These are phyloP conservation scores for Drosophila mulleri DNA, from an alignment of 2,888 invertebrate species.

Conservation along the genomic window DNA sequence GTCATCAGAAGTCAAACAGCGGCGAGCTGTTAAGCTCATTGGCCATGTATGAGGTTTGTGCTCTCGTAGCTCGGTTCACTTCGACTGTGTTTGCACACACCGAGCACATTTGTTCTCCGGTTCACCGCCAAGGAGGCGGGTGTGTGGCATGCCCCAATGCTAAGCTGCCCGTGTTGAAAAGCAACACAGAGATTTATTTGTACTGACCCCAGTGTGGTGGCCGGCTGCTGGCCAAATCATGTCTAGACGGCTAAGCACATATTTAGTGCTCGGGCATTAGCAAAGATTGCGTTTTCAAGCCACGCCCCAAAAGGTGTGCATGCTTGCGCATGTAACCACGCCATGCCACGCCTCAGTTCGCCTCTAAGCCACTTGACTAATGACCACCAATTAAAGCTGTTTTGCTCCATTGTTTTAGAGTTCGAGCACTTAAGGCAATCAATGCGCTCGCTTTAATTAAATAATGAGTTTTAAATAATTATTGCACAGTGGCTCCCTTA, in stretches of 20 bases:
- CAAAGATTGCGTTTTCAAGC: neutral
- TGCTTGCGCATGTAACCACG: neutral
- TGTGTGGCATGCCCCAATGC: neutral
- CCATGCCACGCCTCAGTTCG: neutral
- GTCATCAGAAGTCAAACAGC: slow-evolving; percentile 64
- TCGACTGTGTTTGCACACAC: slow-evolving; percentile 52
- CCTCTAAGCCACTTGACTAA: slow-evolving; percentile 26
- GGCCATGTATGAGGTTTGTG: slow-evolving; percentile 62
- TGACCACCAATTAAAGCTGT: slow-evolving; percentile 54
- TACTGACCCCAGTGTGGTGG: slow-evolving; percentile 22
- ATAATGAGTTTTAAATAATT: slow-evolving; percentile 44
- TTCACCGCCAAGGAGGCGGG: slow-evolving; percentile 31
- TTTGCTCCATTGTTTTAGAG: slow-evolving; percentile 24
- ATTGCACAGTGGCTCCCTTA: slow-evolving; percentile 13
- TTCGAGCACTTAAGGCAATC: slow-evolving; percentile 28
- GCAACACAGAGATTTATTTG: slow-evolving; percentile 73
- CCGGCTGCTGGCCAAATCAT: slow-evolving; percentile 57
- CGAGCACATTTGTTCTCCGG: slow-evolving; percentile 66
- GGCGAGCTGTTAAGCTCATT: slow-evolving; percentile 69
- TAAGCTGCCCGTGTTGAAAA: slow-evolving; percentile 50
- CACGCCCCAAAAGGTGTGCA: slow-evolving; percentile 8
- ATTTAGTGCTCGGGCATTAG: slow-evolving; percentile 35
- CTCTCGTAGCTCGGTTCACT: slow-evolving; percentile 19
- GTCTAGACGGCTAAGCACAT: slow-evolving; percentile 71
- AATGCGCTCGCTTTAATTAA: slow-evolving; percentile 50